Conservation (phyloP, 2,797 vertebrate species). For the Pseudopleuronectes americanus region DNA sequence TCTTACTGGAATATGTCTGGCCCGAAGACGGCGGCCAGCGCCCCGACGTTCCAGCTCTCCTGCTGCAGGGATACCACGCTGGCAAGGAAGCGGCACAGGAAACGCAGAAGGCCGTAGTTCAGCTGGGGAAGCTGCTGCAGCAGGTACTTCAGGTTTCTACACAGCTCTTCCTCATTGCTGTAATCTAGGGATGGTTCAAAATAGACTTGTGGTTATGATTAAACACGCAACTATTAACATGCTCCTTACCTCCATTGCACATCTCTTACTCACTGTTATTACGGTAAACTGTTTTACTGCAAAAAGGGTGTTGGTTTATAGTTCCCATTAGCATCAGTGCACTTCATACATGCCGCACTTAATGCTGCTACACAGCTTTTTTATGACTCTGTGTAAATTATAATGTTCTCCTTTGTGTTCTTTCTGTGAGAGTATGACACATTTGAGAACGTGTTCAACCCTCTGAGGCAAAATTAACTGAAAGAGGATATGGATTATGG, state of each 20-base stretch:
- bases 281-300: slow-evolving; percentile 3
- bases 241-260: neutral
- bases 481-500: neutral
- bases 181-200: slow-evolving; percentile 82
- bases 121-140: slow-evolving; percentile 97
- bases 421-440: slow-evolving; percentile 12
- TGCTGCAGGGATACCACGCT: slow-evolving; percentile 95
- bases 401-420: neutral
- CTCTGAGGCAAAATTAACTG: slow-evolving; percentile 5
- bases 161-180: slow-evolving; percentile 94
- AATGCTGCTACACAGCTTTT: neutral
- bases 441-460: neutral
- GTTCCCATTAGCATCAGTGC: neutral
- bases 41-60: slow-evolving; percentile 92
- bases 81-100: slow-evolving; percentile 95
- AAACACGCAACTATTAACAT: neutral
- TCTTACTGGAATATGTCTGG: slow-evolving; percentile 98
- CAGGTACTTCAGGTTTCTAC: slow-evolving; percentile 93
- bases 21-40: slow-evolving; percentile 95
- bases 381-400: slow-evolving; percentile 12
- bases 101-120: slow-evolving; percentile 96
- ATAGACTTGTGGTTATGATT: neutral
- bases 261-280: neutral
- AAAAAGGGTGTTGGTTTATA: neutral
- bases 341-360: neutral